These are phyloP conservation scores for Apamea crenata DNA, from an alignment of 2,888 invertebrate species.

Conservation along the genomic window DNA sequence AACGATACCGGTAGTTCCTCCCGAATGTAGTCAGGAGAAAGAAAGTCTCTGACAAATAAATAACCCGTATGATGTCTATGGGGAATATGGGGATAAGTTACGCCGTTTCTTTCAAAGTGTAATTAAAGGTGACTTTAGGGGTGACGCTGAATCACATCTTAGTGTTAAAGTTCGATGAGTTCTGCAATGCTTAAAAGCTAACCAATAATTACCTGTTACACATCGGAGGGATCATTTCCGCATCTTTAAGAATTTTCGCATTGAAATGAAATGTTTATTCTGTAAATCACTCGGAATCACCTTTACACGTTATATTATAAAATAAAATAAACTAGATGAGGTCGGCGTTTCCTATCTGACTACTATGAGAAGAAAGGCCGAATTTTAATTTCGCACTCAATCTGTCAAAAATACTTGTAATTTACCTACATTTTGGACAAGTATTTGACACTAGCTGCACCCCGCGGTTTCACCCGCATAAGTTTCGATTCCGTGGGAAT, in stretches of 20 bases:
- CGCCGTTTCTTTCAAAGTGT: background rate
- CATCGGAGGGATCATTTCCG: background rate
- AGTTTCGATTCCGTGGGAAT: too few relatives aligned
- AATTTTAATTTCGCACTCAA: background rate
- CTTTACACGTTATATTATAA: too few relatives aligned
- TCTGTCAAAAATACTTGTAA: background rate
- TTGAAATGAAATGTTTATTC: too few relatives aligned
- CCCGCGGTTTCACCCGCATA: too few relatives aligned
- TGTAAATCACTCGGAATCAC: too few relatives aligned
- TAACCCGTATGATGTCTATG: conserved; percentile 17
- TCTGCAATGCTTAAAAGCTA: background rate
- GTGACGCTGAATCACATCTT: background rate
- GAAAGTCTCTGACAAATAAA: conserved; percentile 21
- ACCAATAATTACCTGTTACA: background rate
- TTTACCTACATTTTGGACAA: background rate
- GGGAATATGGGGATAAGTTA: conserved; percentile 7
- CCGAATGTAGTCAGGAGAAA: conserved; percentile 22
- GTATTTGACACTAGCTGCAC: background rate
- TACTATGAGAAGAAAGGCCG: too few relatives aligned
- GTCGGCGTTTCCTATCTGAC: too few relatives aligned
- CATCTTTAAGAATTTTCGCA: background rate
- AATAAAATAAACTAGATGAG: too few relatives aligned
- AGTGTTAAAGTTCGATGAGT: background rate
- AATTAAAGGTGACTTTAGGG: background rate
- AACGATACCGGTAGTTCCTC: conserved; percentile 3